Percentiles rank a stretch among this genome's conserved stretches.
Evolutionary conservation across 2,888 invertebrate genomes (phyloP).

Genomic region (Byasa hedistus): DNA sequence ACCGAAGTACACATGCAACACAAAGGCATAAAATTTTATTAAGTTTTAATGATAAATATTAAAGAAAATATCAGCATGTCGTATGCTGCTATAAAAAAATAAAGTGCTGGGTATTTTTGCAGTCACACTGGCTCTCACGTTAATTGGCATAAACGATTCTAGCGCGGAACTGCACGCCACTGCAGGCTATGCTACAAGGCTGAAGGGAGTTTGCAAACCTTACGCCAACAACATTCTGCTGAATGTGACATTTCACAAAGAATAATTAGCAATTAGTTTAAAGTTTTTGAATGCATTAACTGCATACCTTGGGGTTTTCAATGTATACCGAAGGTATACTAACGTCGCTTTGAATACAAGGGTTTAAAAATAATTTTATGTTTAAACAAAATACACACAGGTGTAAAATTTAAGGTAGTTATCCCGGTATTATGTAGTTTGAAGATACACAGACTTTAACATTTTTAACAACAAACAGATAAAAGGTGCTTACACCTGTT

Average conservation of each 20-base stretch:
- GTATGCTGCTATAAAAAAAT: background rate
- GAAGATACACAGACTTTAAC: too few species aligned
- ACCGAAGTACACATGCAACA: background rate
- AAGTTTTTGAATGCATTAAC: background rate
- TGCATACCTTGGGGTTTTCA: background rate
- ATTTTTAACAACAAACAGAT: too few species aligned
- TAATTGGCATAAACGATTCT: conserved; percentile 6
- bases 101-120: background rate
- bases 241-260: background rate
- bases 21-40: background rate
- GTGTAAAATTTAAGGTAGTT: too few species aligned
- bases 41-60: background rate
- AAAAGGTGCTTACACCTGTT: too few species aligned
- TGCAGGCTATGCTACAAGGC: background rate
- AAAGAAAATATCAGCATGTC: background rate
- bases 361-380: background rate
- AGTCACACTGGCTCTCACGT: conserved; percentile 2
- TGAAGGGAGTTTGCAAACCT: background rate
- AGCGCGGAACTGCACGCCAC: background rate
- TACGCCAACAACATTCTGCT: background rate
- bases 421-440: too few species aligned
- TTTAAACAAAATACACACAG: too few species aligned
- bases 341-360: background rate
- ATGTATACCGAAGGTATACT: background rate
- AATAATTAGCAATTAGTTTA: conserved; percentile 1